Evolutionary conservation across 2,888 invertebrate genomes (phyloP), one percentile per base, ranked within the genome.

Genomic region (Malthinus seriepunctatus): DNA sequence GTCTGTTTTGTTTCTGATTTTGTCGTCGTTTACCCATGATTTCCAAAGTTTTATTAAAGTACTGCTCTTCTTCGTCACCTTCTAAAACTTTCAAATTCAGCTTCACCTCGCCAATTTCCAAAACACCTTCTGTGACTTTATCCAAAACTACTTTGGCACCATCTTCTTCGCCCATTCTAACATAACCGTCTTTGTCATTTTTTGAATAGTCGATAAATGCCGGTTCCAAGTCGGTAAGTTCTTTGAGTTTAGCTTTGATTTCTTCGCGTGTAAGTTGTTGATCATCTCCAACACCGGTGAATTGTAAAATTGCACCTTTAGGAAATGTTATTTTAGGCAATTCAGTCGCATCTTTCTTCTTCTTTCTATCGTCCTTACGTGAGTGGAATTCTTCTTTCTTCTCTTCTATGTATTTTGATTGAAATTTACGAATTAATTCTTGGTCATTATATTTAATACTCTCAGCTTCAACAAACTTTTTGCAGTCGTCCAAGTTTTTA

Each of bases 121-220:
- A 55, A 55, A 72, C 71, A 1, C 84, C 83, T 52, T 88, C 86
- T 1, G 83, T 80, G 46, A 89, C 76, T 73, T 88, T 88, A 42
- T 85, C 85, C 11, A 84, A 70, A 51, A 90, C 75, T 51, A 84
- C 82, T 62, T 85, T 84, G 0, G 90, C 93, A 6, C 84, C 78
- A 72, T 90, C 86, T 70, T 89, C 89, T 60, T 86, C 86, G 2
- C 84, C 77, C 50, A 93, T 82, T 38, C 93, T 84, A 11, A 91
- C 81, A 78, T 87, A 88, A 1, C 90, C 94, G 67, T 88, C 84
- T 3, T 83, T 78, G 64, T 91, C 87, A 0, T 91, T 93, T 50
- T 85, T 85, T 66, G 84, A 86, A 74, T 86, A 93, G 72, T 92
- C 91, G 62, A 94, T 84, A 73, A 84, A 95, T 0, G 89, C 88